phyloP scores from a whole-genome alignment of 2,888 invertebrate genomes.

The Dysmachus trigonus region DNA sequence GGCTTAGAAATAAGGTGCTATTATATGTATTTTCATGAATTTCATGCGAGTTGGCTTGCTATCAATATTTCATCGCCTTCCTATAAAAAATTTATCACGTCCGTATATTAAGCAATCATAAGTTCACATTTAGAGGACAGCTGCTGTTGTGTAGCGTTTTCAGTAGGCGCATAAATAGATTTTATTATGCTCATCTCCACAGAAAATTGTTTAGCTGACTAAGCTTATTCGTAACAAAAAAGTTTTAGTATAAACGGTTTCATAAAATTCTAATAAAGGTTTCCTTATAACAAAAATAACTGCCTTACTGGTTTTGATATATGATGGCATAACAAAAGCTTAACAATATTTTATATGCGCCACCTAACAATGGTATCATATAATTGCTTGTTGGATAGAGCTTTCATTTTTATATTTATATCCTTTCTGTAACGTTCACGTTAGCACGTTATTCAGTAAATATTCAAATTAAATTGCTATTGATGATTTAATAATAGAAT shows the following conservation, averaged over 20 bases:
- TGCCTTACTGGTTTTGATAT: not conserved
- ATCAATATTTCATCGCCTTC: not conserved
- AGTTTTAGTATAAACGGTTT: not conserved
- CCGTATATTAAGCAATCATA: not conserved
- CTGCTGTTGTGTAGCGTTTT: not conserved
- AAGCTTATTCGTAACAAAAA: not conserved
- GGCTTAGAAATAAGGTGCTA: not conserved
- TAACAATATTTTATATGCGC: not conserved
- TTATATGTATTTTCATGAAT: not conserved
- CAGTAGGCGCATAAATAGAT: not conserved
- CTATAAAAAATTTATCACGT: not conserved
- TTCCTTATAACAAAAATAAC: not conserved
- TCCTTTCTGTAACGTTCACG: not conserved
- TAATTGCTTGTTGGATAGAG: not conserved
- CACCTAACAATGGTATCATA: not conserved
- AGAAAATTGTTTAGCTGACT: not conserved
- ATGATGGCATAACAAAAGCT: not conserved
- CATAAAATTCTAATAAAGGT: not conserved
- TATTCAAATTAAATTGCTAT: not conserved
- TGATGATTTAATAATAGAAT: too few relatives aligned
- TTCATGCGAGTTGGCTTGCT: not conserved
- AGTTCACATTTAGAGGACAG: not conserved
- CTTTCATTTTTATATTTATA: not conserved
- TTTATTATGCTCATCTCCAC: not conserved
- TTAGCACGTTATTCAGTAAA: not conserved